phyloP scores from a whole-genome alignment of 1,140 invertebrate species.

The Drosophila azteca region DNA sequence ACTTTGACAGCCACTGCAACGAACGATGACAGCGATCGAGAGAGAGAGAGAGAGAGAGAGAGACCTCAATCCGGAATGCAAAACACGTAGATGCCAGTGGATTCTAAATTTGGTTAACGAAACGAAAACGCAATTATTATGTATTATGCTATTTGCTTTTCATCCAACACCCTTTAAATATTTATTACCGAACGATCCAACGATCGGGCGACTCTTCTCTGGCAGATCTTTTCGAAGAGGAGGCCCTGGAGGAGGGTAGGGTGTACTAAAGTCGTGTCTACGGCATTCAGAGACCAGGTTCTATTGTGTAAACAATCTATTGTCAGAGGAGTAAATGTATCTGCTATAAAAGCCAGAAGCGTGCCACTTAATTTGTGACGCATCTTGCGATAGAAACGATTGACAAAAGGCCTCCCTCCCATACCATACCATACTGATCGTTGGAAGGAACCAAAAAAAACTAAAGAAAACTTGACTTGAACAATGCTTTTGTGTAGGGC shows the following conservation, averaged over 20 bases:
- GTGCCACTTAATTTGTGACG: conserved; percentile 61
- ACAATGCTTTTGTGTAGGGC: too few relatives aligned
- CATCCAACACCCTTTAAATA: conserved; percentile 43
- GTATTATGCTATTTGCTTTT: conserved; percentile 58
- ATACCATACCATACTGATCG: too few relatives aligned
- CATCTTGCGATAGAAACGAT: conserved; percentile 24
- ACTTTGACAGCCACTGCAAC: conserved; percentile 50
- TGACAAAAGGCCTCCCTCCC: conserved; percentile 43
- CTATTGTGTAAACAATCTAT: conserved; percentile 33
- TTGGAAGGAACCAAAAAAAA: background rate
- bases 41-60: conserved; percentile 3
- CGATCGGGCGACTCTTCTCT: too few relatives aligned
- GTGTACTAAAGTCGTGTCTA: conserved; percentile 33
- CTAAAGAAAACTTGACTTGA: background rate
- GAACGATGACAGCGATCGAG: conserved; percentile 36
- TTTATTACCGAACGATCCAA: too few relatives aligned
- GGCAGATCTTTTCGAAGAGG: too few relatives aligned
- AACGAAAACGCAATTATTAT: conserved; percentile 75
- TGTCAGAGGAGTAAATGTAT: conserved; percentile 22
- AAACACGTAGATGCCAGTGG: conserved; percentile 45
- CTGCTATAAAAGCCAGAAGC: conserved; percentile 63
- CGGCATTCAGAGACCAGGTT: background rate
- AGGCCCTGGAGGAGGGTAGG: conserved; percentile 6
- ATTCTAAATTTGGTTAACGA: conserved; percentile 69
- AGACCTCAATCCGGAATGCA: conserved; percentile 39